Evolutionary conservation across 2,113 vertebrate genomes (phyloP).

Genomic region (Eleginops maclovinus): DNA sequence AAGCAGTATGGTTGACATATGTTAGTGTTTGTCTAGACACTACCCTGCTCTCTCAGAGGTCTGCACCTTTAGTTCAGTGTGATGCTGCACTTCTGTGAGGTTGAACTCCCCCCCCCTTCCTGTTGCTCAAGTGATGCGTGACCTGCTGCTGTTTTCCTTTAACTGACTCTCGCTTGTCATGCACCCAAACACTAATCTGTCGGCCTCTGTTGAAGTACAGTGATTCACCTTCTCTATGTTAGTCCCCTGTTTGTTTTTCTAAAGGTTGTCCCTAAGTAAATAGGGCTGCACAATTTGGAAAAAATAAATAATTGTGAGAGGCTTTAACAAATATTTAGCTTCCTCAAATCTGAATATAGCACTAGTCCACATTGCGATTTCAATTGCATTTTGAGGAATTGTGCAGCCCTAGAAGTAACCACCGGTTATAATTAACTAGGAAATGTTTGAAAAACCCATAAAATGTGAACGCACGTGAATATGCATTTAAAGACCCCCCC

Average conservation of each 20-base stretch:
- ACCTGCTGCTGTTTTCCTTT: constrained; percentile 48
- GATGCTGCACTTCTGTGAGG: constrained; percentile 18
- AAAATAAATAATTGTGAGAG: too few relatives aligned
- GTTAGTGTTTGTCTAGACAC: constrained; percentile 45
- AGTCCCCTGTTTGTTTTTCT: background rate
- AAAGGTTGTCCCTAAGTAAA: background rate
- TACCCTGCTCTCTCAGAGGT: constrained; percentile 2
- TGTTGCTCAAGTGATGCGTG: constrained; percentile 31
- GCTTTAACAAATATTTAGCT: too few relatives aligned
- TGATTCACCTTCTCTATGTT: background rate
- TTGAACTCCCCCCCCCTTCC: background rate
- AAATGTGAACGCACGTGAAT: too few relatives aligned
- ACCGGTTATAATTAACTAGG: too few relatives aligned
- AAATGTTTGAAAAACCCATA: too few relatives aligned
- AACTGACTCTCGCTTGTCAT: constrained; percentile 30
- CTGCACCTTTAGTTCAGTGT: constrained; percentile 34
- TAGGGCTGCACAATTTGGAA: too few relatives aligned
- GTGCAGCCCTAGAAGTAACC: too few relatives aligned
- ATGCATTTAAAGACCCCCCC: background rate
- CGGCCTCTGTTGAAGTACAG: background rate
- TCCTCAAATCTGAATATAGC: too few relatives aligned
- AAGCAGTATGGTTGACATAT: constrained; percentile 4
- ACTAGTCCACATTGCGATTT: too few relatives aligned
- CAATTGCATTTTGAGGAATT: too few relatives aligned
- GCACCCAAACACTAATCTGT: constrained; percentile 25